phyloP scores from a whole-genome alignment of 2,888 invertebrate genomes.

The Parnassius apollo region DNA sequence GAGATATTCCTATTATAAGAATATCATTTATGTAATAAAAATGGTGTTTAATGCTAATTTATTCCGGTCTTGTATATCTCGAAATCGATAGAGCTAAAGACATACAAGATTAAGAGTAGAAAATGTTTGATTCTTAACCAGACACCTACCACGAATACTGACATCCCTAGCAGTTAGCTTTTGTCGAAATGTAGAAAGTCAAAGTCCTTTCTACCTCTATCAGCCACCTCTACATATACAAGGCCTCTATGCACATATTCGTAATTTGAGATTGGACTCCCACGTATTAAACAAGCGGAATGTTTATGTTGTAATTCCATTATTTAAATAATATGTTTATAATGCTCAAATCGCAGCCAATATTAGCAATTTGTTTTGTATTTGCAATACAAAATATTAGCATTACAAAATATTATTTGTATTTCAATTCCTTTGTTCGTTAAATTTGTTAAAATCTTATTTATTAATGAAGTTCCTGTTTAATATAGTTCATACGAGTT shows the following conservation, averaged over 20 bases:
- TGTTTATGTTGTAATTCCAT: slow-evolving; percentile 1
- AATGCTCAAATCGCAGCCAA: not conserved
- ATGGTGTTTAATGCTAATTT: too few species aligned
- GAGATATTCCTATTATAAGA: too few species aligned
- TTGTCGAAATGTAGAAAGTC: not conserved
- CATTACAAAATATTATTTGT: slow-evolving; percentile 17
- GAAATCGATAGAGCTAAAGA: too few species aligned
- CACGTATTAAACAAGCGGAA: not conserved
- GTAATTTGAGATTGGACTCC: slow-evolving; percentile 1
- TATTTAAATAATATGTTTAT: not conserved
- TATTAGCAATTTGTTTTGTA: slow-evolving; percentile 5
- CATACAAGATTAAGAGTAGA: too few species aligned
- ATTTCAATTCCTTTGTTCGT: slow-evolving; percentile 9
- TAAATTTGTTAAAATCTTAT: slow-evolving; percentile 4
- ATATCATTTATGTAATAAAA: too few species aligned
- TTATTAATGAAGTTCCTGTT: slow-evolving; percentile 21
- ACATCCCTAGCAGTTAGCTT: not conserved
- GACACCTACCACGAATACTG: not conserved
- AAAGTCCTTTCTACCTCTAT: not conserved
- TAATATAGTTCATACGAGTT: slow-evolving; percentile 8
- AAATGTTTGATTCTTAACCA: too few species aligned
- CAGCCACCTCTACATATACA: too few species aligned
- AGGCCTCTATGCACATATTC: not conserved
- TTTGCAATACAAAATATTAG: not conserved
- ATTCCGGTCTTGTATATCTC: too few species aligned